Conservation (phyloP, 2,113 vertebrate species). For the Numida meleagris region DNA sequence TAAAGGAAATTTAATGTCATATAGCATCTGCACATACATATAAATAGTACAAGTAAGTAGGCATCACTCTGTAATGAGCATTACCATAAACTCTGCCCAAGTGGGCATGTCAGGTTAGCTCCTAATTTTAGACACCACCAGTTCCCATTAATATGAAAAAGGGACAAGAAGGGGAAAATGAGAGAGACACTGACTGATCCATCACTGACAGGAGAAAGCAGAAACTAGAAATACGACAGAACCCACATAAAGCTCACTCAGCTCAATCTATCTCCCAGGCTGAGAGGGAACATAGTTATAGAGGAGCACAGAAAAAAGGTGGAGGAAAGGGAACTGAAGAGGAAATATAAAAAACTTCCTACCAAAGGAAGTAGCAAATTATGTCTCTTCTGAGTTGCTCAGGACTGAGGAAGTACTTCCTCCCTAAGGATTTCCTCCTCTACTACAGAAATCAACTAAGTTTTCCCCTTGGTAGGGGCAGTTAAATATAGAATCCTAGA, state of each 20-base stretch:
- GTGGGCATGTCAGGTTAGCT: not conserved
- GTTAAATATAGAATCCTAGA: not conserved
- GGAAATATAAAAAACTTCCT: not conserved
- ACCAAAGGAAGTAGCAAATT: not conserved
- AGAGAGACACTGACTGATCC: not conserved
- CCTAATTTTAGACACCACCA: not conserved
- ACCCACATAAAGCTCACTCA: not conserved
- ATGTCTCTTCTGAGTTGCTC: not conserved
- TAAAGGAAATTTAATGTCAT: not conserved
- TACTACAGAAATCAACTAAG: not conserved
- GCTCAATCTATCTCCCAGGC: not conserved
- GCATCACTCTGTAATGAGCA: not conserved
- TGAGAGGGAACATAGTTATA: fast-evolving
- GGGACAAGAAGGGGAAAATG: fast-evolving
- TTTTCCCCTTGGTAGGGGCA: not conserved
- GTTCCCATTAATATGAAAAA: not conserved
- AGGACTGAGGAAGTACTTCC: not conserved
- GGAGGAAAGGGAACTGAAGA: not conserved
- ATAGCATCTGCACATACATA: fast-evolving
- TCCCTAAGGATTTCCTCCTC: not conserved
- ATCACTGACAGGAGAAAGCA: not conserved
- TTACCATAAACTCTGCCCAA: not conserved
- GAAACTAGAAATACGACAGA: not conserved
- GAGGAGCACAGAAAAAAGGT: not conserved
- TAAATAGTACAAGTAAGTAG: not conserved